Base-by-base conservation (phyloP, 2,888 invertebrate species). In the Oscheius myriophilus region DNA sequence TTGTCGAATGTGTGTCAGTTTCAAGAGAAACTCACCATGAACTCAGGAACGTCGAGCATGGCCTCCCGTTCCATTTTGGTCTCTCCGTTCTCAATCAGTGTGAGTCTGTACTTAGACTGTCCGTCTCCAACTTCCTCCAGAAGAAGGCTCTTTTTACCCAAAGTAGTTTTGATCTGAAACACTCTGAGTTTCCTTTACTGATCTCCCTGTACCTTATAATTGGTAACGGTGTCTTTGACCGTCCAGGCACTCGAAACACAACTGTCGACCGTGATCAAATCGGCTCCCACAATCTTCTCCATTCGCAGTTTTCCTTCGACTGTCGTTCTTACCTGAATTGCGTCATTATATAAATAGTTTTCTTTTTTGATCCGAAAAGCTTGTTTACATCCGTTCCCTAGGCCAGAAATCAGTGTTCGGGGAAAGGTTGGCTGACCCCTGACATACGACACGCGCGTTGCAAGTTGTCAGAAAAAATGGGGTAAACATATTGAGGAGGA, bases 221-320 rank as follows among this genome's bases (percentile, higher is more conserved):
- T 82, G 14, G 84, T 85, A 33, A 81, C 79, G 16, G 84, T 83
- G 63, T 85, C 85, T 26, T 81, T 75, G 45, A 85, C 82, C 45
- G 85, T 85, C 79, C 84, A 85, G 14, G 80, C 71, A 69, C 82
- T 76, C 16, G 78, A 75, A 25, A 80, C 73, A 64, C 79, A 80
- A 46, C 78, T 76, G 64, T 82, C 81, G 23, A 82, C 80, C 14
- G 81, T 82, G 49, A 79, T 80, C 70, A 82, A 57, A 57, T 82
- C 80, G 23, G 81, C 80, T 26, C 81, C 81, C 16, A 82, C 81
- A 25, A 82, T 80, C 66, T 85, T 85, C 64, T 85, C 84, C 83
- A 85, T 85, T 55, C 79, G 76, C 61, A 85, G 69, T 65, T 82
- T 82, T 67, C 85, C 84, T 68, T 85, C 85, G 9, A 85, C 85